Evolutionary conservation across 2,113 vertebrate genomes (phyloP).

Genomic region (Ictidomys tridecemlineatus): DNA sequence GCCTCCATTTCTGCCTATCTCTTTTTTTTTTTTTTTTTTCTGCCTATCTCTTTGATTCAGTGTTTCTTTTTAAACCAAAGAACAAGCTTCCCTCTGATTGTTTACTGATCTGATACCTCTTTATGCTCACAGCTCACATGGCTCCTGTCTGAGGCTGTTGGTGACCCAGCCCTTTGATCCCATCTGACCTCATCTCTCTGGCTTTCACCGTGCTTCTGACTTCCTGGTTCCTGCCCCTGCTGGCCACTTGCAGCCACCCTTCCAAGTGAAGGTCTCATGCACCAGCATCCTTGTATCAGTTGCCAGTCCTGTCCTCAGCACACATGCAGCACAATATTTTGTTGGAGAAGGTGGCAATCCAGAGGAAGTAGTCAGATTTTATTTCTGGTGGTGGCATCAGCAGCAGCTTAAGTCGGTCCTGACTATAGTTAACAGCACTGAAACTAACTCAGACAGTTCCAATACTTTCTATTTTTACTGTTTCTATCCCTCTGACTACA

Average conservation of each 20-base stretch:
- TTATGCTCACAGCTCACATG: not conserved
- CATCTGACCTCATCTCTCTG: no score
- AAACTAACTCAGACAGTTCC: not conserved
- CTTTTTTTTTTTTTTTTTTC: no score
- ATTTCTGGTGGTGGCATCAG: constrained; percentile 53
- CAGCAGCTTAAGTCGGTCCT: not conserved
- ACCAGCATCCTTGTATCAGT: not conserved
- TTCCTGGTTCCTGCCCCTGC: not conserved
- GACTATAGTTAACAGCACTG: not conserved
- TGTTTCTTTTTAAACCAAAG: not conserved
- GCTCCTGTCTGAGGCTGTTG: not conserved
- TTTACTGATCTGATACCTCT: not conserved
- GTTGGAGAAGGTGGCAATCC: not conserved
- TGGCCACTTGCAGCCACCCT: not conserved
- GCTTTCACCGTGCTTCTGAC: not conserved
- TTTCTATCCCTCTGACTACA: not conserved
- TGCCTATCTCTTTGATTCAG: not conserved
- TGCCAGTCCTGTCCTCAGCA: not conserved
- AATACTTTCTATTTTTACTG: not conserved
- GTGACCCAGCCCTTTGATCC: not conserved
- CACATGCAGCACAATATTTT: not conserved
- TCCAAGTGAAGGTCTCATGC: not conserved
- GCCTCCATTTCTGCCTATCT: not conserved
- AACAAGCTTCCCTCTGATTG: not conserved
- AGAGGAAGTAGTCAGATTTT: constrained; percentile 47